Evolutionary conservation across 2,113 vertebrate genomes (phyloP).

Genomic region (Anoura caudifer): DNA sequence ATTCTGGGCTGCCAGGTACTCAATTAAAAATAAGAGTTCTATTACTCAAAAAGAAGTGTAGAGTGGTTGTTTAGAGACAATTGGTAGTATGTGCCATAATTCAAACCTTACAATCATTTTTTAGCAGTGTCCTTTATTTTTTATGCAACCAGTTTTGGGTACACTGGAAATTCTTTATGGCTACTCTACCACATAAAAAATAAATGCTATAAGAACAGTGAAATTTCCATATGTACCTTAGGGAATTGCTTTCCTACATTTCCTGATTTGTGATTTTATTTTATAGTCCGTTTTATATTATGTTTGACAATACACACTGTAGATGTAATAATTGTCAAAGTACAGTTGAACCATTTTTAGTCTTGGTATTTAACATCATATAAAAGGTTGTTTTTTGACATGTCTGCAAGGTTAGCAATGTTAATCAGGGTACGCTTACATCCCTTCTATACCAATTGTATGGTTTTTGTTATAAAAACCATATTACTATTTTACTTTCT

Average conservation of each 20-base stretch:
- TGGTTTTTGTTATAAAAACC: slow-evolving; percentile 36
- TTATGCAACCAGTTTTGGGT: background rate
- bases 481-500: slow-evolving; percentile 17
- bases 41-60: background rate
- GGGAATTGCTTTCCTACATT: background rate
- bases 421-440: background rate
- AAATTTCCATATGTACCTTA: background rate
- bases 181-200: background rate
- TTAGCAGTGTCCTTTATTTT: background rate
- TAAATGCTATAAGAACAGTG: background rate
- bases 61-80: background rate
- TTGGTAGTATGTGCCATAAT: background rate
- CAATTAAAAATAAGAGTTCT: background rate
- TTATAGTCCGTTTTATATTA: background rate
- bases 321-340: background rate
- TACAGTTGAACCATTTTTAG: slow-evolving; percentile 20
- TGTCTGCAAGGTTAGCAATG: slow-evolving; percentile 26
- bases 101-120: background rate
- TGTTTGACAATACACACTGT: background rate
- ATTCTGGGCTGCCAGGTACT: background rate
- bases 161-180: background rate
- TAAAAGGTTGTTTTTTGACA: background rate
- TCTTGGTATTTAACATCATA: slow-evolving; percentile 17
- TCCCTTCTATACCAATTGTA: background rate
- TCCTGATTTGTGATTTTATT: slow-evolving; percentile 44